Evolutionary conservation across 2,113 vertebrate species (phyloP).

Genomic region (Diglossa brunneiventris): DNA sequence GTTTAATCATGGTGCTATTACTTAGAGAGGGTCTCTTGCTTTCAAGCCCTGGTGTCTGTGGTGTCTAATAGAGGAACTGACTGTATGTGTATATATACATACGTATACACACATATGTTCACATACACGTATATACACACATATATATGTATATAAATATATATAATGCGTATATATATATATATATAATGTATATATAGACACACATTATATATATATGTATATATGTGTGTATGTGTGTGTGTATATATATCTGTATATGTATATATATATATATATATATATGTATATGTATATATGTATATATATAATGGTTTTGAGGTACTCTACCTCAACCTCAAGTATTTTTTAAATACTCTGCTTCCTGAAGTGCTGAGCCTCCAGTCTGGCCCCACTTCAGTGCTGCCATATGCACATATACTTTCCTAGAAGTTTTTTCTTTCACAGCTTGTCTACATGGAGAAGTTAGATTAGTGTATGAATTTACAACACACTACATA

Average conservation of each 20-base stretch:
- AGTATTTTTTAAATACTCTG: not conserved
- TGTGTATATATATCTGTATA: not conserved
- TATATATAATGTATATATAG: too few species aligned
- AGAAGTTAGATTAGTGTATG: conserved; percentile 7
- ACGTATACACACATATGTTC: too few species aligned
- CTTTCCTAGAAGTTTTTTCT: not conserved
- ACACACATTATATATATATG: too few species aligned
- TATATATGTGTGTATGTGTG: not conserved
- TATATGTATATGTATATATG: not conserved
- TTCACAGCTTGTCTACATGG: conserved; percentile 43
- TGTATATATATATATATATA: too few species aligned
- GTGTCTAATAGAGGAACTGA: not conserved
- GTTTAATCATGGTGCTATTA: not conserved
- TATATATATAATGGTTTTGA: not conserved
- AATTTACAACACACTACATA: conserved; percentile 20
- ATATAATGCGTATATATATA: not conserved
- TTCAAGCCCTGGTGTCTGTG: not conserved
- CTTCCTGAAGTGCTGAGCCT: not conserved
- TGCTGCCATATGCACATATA: not conserved
- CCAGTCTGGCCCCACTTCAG: conserved; percentile 9
- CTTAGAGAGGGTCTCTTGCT: not conserved
- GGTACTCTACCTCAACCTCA: not conserved
- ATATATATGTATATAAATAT: too few species aligned
- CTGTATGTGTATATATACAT: too few species aligned
- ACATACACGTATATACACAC: too few species aligned